Percentiles rank a stretch among this genome's conserved stretches.
Evolutionary conservation across 2,888 invertebrate genomes (phyloP).

Genomic region (Falcaria lacertinaria): DNA sequence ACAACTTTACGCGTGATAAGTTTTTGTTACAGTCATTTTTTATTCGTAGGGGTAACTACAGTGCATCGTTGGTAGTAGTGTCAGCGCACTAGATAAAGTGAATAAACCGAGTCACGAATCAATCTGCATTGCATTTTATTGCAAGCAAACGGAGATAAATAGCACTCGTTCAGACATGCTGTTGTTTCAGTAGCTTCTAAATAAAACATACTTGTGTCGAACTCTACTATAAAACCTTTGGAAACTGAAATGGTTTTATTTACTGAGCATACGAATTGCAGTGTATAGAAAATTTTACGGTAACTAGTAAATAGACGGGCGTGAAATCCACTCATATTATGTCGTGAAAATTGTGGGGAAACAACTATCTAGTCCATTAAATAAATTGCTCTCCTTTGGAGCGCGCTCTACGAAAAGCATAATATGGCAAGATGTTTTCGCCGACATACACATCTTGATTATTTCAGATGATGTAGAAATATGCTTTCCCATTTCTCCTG

Average conservation of each 20-base stretch:
- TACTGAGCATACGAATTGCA: neutral
- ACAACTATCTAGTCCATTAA: constrained; percentile 58
- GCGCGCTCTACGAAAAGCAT: constrained; percentile 40
- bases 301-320: constrained; percentile 18
- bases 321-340: constrained; percentile 24
- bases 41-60: too few relatives aligned
- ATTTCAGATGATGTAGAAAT: constrained; percentile 9
- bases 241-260: neutral
- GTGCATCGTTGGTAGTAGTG: too few relatives aligned
- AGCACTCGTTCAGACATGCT: too few relatives aligned
- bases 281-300: constrained; percentile 15
- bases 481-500: neutral
- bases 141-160: too few relatives aligned
- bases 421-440: constrained; percentile 40
- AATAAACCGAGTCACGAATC: too few relatives aligned
- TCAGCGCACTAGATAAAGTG: too few relatives aligned
- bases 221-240: too few relatives aligned
- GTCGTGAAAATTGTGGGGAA: constrained; percentile 33
- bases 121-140: too few relatives aligned
- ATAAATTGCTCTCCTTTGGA: constrained; percentile 59
- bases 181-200: too few relatives aligned
- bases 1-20: too few relatives aligned
- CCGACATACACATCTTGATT: constrained; percentile 18
- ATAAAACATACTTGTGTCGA: too few relatives aligned
- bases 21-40: too few relatives aligned